Base-by-base conservation (phyloP, 2,888 invertebrate species). In the Agrypnus murinus region DNA sequence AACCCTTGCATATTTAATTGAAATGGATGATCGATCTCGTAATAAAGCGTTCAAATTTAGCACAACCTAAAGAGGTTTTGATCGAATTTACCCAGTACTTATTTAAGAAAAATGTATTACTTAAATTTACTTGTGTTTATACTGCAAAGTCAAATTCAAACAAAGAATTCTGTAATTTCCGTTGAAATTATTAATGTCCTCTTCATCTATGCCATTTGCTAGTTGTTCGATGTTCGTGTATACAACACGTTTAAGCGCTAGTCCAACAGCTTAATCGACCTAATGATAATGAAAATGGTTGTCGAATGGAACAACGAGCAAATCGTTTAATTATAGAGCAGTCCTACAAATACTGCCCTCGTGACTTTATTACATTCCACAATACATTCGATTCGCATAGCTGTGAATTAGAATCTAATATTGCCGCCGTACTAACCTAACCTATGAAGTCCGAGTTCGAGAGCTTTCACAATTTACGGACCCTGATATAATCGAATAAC, bases 281-380 rank as follows among this genome's bases (percentile, higher is more conserved):
- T 55, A 55, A 55, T 55, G 55, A 55, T 55, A 55, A 55, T 55
- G 55, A 55, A 55, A 55, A 55, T 55, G 55, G 55, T 55, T 55
- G 55, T 55, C 55, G 55, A 77, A 78, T 76, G 76, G 77, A 78
- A 77, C 77, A 77, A 73, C 76, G 78, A 78, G 77, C 77, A 77
- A 78, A 79, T 78, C 77, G 78, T 77, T 79, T 77, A 78, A 79
- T 79, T 79, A 78, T 73, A 73, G 77, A 75, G 75, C 74, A 75
- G 77, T 71, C 77, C 77, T 72, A 71, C 76, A 77, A 74, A 74
- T 77, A 72, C 75, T 74, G 76, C 68, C 75, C 57, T 45, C 45
- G 55, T 65, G 65, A 65, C 57, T 65, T 65, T 65, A 65, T 65
- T 65, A 65, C 65, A 65, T 65, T 65, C 65, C 65, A 65, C 57